Evolutionary conservation across 2,797 vertebrate species (phyloP), one percentile per base, ranked within the genome.

Genomic region (Premnoplex brunnescens): DNA sequence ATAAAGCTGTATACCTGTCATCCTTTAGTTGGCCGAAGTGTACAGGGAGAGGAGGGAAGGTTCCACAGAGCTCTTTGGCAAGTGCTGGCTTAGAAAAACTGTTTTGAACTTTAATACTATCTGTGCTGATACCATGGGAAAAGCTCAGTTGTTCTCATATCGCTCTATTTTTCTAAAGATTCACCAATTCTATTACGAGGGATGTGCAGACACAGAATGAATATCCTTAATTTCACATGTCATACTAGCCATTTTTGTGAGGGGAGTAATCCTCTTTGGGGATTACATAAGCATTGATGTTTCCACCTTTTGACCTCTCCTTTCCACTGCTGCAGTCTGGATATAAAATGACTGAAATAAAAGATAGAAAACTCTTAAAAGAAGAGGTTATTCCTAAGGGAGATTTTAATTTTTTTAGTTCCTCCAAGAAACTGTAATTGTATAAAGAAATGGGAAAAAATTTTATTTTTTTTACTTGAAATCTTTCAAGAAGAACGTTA

Each of bases 211-310:
- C 91, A 84, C 43, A 84, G 49, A 93, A 92, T 82, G 48, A 96
- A 88, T 93, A 94, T 86, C 83, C 66, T 96, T 96, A 94, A 95
- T 97, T 96, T 96, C 91, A 89, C 56, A 58, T 93, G 79, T 92
- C 73, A 27, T 95, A 68, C 54, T 91, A 91, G 76, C 72, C 82
- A 63, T 84, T 92, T 92, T 85, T 88, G 69, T 86, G 66, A 86
- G 73, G 39, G 69, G 66, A 93, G 51, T 96, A 93, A 95, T 93
- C 85, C 62, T 93, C 89, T 92, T 96, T 81, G 76, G 79, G 87
- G 85, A 95, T 96, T 95, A 88, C 88, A 71, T 86, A 93, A 96
- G 66, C 85, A 88, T 76, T 95, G 87, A 88, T 79, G 91, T 88
- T 93, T 94, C 73, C 63, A 93, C 95, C 92, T 91, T 96, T 96